Percentiles rank a stretch among this genome's conserved stretches.
Conservation (phyloP, 2,888 invertebrate genomes). For the Pandemis cinnamomeana region DNA sequence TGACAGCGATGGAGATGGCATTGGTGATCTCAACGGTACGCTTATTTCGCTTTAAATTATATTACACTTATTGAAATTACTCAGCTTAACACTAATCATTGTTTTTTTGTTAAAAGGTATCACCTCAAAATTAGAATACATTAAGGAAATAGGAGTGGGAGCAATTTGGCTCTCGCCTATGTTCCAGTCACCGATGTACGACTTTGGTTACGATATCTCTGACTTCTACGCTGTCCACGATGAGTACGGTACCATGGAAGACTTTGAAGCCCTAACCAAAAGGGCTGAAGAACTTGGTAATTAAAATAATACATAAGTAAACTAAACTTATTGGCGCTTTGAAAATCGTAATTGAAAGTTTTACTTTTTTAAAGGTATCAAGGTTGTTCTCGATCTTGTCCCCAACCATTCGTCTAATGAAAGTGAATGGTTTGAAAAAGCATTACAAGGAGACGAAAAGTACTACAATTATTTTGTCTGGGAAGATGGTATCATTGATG, state of each 20-base stretch:
- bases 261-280: conserved; percentile 85
- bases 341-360: background rate
- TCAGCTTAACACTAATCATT: background rate
- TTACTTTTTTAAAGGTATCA: conserved; percentile 67
- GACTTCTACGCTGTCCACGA: conserved; percentile 88
- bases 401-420: conserved; percentile 91
- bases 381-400: conserved; percentile 87
- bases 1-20: conserved; percentile 90
- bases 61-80: background rate
- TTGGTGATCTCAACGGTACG: conserved; percentile 85
- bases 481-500: conserved; percentile 83
- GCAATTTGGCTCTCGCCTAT: conserved; percentile 92
- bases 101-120: conserved; percentile 69
- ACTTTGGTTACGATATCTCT: conserved; percentile 92
- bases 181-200: conserved; percentile 89
- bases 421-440: conserved; percentile 93
- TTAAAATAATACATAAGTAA: conserved; percentile 27
- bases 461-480: conserved; percentile 91
- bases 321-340: background rate
- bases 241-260: conserved; percentile 88
- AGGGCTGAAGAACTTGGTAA: conserved; percentile 80
- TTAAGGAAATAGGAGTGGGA: conserved; percentile 87
- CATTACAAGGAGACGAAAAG: conserved; percentile 84
- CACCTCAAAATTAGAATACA: conserved; percentile 85
- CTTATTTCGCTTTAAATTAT: background rate